A percentile compares a stretch with the other conserved stretches of the same genome.
Conservation (phyloP, 2,888 invertebrate genomes). For the Litoditis marina region DNA sequence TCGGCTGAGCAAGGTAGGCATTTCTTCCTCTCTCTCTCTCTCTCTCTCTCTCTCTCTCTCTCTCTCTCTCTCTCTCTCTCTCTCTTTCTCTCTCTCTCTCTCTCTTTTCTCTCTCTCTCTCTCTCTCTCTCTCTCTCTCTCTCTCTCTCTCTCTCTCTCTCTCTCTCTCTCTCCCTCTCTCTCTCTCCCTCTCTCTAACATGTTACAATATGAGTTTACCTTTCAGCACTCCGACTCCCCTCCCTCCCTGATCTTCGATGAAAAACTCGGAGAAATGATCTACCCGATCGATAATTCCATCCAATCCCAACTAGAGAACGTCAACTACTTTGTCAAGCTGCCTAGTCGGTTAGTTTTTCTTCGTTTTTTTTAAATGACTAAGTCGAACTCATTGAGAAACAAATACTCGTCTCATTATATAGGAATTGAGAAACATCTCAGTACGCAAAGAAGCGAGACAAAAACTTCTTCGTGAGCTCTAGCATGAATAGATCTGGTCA, state of each 20-base stretch:
- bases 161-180: slow-evolving; percentile 6
- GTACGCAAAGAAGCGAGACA: too few relatives aligned
- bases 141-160: slow-evolving; percentile 7
- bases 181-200: background rate
- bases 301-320: slow-evolving; percentile 30
- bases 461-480: too few relatives aligned
- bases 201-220: background rate
- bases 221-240: background rate
- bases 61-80: background rate
- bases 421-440: too few relatives aligned
- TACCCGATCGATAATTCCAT: slow-evolving; percentile 32
- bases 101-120: background rate
- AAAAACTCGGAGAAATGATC: slow-evolving; percentile 36
- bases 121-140: background rate
- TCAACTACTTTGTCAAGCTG: slow-evolving; percentile 37
- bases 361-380: background rate
- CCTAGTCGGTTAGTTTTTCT: slow-evolving; percentile 27
- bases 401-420: too few relatives aligned
- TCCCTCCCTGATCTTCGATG: slow-evolving; percentile 20
- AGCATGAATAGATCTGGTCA: too few relatives aligned
- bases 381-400: too few relatives aligned
- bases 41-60: slow-evolving; percentile 6
- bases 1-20: slow-evolving; percentile 2
- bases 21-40: slow-evolving; percentile 2
- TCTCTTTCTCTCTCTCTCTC: background rate